Conservation (phyloP, 2,888 invertebrate species). For the Augiades crinisus region DNA sequence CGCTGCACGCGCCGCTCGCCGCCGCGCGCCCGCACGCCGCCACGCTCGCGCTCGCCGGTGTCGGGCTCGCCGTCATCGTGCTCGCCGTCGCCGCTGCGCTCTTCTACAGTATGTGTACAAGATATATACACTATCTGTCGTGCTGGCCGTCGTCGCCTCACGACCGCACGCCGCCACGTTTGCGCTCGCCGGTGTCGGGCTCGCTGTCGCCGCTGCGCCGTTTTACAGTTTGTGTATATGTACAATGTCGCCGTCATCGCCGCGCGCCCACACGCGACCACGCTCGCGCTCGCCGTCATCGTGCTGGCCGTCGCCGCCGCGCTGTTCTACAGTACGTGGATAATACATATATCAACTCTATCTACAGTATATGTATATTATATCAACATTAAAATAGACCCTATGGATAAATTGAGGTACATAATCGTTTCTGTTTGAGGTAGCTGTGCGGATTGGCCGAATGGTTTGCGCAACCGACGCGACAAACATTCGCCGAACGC, state of each 20-base stretch:
- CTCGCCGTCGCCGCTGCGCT: constrained; percentile 57
- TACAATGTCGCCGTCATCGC: constrained; percentile 49
- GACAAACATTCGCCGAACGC: constrained; percentile 23
- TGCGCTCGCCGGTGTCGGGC: constrained; percentile 83
- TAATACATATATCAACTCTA: no score
- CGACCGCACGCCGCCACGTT: constrained; percentile 66
- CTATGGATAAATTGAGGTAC: constrained; percentile 76
- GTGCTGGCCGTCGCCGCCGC: no score
- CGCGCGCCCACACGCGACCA: constrained; percentile 46
- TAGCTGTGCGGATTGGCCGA: constrained; percentile 47
- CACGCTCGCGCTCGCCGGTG: constrained; percentile 84
- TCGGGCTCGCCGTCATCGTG: constrained; percentile 81
- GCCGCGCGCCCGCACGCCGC: constrained; percentile 43
- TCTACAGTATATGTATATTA: constrained; percentile 56
- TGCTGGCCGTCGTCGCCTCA: constrained; percentile 48
- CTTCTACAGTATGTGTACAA: constrained; percentile 41
- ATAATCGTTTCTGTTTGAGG: constrained; percentile 66
- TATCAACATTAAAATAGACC: constrained; percentile 68
- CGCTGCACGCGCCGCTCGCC: constrained; percentile 52
- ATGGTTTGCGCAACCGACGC: constrained; percentile 24
- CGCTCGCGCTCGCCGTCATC: constrained; percentile 84
- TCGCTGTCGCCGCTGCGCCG: constrained; percentile 53
- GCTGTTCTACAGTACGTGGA: no score
- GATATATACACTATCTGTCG: no score
- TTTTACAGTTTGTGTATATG: constrained; percentile 41